phyloP scores from a whole-genome alignment of 2,113 vertebrate genomes.

The Saimiri boliviensis region DNA sequence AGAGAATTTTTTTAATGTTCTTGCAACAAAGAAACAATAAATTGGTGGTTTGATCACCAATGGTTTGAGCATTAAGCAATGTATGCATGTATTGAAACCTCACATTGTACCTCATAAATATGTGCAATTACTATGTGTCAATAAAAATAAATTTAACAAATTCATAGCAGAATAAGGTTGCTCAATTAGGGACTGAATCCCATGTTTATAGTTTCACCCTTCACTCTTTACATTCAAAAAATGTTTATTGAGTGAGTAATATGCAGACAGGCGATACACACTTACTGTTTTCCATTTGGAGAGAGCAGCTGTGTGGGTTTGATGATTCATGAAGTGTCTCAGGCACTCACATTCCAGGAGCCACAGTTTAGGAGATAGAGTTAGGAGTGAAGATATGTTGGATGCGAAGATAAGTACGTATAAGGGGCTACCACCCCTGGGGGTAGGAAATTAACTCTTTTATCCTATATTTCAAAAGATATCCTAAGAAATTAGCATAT shows the following conservation, averaged over 20 bases:
- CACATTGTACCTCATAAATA: not conserved
- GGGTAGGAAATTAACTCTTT: not conserved
- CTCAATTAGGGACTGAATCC: not conserved
- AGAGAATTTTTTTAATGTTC: not conserved
- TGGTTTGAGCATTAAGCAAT: not conserved
- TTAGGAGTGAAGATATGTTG: not conserved
- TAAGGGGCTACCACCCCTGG: not conserved
- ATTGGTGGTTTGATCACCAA: not conserved
- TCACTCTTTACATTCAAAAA: not conserved
- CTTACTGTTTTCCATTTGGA: constrained; percentile 26
- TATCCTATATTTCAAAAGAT: not conserved
- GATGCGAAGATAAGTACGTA: not conserved
- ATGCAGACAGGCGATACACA: not conserved
- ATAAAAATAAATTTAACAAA: not conserved
- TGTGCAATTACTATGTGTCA: not conserved
- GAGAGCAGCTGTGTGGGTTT: not conserved
- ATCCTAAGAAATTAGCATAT: not conserved
- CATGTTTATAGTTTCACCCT: not conserved
- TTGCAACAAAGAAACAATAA: not conserved
- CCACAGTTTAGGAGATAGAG: not conserved
- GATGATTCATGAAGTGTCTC: not conserved
- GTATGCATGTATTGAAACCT: not conserved
- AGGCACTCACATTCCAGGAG: not conserved
- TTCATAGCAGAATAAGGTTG: not conserved
- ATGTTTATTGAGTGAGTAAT: not conserved